A percentile compares a stretch with the other conserved stretches of the same genome.
These are phyloP conservation scores for Ptiloglossa arizonensis DNA, from an alignment of 1,140 invertebrate species.

Conservation along the genomic window DNA sequence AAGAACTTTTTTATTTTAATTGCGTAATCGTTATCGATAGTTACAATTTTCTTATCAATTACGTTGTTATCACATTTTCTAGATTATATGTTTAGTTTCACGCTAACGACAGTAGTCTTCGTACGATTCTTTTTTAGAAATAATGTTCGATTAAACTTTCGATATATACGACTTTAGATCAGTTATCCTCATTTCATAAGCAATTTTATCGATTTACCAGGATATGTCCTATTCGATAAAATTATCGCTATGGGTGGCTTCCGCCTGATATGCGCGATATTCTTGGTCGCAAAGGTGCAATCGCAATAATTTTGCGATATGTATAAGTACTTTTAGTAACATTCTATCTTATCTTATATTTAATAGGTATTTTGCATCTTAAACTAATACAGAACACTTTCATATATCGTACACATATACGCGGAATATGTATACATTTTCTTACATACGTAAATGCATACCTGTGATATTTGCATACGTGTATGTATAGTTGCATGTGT, in stretches of 20 bases:
- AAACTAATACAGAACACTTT: conserved; percentile 59
- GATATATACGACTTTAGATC: conserved; percentile 10
- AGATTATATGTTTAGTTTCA: neutral
- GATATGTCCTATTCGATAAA: conserved; percentile 45
- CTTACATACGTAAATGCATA: conserved; percentile 24
- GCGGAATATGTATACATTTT: conserved; percentile 25
- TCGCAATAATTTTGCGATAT: conserved; percentile 72
- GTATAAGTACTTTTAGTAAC: conserved; percentile 47
- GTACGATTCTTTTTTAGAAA: conserved; percentile 12
- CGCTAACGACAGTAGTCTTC: conserved; percentile 37
- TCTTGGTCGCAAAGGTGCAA: conserved; percentile 76
- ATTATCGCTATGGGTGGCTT: conserved; percentile 64
- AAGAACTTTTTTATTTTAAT: neutral
- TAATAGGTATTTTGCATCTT: conserved; percentile 54
- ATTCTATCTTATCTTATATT: conserved; percentile 36
- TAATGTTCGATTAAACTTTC: conserved; percentile 22
- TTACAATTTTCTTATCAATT: neutral
- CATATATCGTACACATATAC: conserved; percentile 39
- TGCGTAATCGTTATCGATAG: neutral
- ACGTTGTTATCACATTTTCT: conserved; percentile 29
- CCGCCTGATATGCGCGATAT: conserved; percentile 78
- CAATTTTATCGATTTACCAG: conserved; percentile 44
- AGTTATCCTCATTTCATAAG: conserved; percentile 24
- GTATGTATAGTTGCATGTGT: conserved; percentile 14
- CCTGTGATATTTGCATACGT: conserved; percentile 43